Base-by-base conservation (phyloP, 2,113 vertebrate species). In the Indicator indicator region DNA sequence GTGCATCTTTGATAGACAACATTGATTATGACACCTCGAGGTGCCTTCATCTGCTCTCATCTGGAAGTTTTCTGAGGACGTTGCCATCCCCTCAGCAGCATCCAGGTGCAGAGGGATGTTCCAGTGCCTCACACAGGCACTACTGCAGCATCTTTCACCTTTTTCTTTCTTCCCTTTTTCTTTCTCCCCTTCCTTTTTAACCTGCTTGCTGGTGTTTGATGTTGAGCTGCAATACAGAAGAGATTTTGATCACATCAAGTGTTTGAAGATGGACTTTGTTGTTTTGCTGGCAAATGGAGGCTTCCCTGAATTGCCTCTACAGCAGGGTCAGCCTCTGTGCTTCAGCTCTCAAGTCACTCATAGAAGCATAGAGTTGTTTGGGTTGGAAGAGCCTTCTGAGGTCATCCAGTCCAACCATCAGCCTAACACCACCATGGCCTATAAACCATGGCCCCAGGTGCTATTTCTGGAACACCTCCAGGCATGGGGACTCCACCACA, bases 11-110 rank as follows among this genome's bases (percentile, higher is more conserved):
- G 81, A 87, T 86, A 86, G 84, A 83, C 78, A 86, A 58, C 84
- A 87, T 52, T 65, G 91, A 90, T 95, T 94, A 62, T 60, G 78
- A 84, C 64, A 85, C 76, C 86, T 95, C 9, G 8, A 26, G 74
- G 42, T 83, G 27, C 62, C 33, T 90, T 94, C 89, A 90, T 90
- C 76, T 96, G 62, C 94, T 93, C 44, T 81, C 75, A 77, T 87
- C 90, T 78, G 18, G 76, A 85, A 88, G 52, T 86, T 89, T 90
- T 72, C 75, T 94, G 12, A 77, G 88, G 90, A 71, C 60, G 60
- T 89, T 94, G 20, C 18, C 80, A 74, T 64, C 52, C 82, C 79
- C 76, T 92, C 72, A 60, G 15, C 38, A 76, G 20, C 42, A 20
- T 87, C 38, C 59, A 60, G 14, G 56, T 76, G 59, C 50, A 33